A percentile compares a stretch with the other conserved stretches of the same genome.
Evolutionary conservation across 64 coral and sea anemone genomes (phyloP).

Genomic region (Exaiptasia diaphana): DNA sequence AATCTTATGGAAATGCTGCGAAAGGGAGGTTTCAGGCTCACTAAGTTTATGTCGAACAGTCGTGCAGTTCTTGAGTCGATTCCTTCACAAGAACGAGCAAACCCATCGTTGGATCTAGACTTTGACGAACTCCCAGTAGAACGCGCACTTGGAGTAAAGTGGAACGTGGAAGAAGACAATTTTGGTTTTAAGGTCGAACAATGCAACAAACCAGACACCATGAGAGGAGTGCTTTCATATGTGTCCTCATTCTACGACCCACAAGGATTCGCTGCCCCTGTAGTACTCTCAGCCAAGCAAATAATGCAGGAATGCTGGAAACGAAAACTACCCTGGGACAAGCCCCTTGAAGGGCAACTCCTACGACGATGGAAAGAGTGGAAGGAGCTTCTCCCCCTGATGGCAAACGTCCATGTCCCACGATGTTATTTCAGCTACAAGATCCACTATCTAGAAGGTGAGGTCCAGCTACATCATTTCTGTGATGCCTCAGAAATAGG

Average conservation of each 20-base stretch:
- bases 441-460: neutral
- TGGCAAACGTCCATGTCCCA: neutral
- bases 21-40: conserved; percentile 55
- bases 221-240: conserved; percentile 4
- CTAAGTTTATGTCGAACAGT: conserved; percentile 36
- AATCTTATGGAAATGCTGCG: neutral
- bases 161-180: conserved; percentile 1
- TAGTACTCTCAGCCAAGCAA: neutral
- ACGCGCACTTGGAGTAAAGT: neutral
- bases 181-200: conserved; percentile 11
- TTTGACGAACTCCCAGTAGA: conserved; percentile 15
- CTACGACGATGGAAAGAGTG: conserved; percentile 18
- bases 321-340: neutral
- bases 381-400: conserved; percentile 3
- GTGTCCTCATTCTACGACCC: conserved; percentile 22
- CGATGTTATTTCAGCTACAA: conserved; percentile 9
- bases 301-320: conserved; percentile 9
- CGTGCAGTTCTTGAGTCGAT: neutral
- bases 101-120: neutral
- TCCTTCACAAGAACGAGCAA: neutral
- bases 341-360: neutral
- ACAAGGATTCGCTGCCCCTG: neutral
- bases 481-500: conserved; percentile 5
- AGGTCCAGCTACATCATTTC: neutral
- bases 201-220: neutral